phyloP scores from a whole-genome alignment of 1,140 invertebrate species.

The Eupristina koningsbergeri region DNA sequence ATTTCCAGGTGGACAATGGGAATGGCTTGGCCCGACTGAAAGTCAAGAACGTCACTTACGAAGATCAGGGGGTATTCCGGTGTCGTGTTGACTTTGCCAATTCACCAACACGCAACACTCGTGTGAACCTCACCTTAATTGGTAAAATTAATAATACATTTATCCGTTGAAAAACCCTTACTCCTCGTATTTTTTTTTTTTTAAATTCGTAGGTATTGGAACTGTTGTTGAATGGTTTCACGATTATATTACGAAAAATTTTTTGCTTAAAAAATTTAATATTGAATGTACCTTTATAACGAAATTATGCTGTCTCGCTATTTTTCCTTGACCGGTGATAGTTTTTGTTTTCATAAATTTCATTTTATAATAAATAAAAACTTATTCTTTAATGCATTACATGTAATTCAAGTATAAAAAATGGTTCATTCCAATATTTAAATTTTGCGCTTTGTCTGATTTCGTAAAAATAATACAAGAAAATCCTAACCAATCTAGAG shows the following conservation, averaged over 20 bases:
- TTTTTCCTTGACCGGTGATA: too few relatives aligned
- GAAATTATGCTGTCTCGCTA: too few relatives aligned
- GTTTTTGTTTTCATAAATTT: too few relatives aligned
- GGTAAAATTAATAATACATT: conserved; percentile 76
- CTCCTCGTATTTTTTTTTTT: not conserved
- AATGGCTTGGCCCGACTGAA: conserved; percentile 78
- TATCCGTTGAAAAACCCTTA: too few relatives aligned
- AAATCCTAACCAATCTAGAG: not conserved
- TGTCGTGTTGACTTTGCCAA: conserved; percentile 90
- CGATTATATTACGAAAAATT: too few relatives aligned
- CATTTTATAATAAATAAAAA: too few relatives aligned
- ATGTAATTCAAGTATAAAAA: too few relatives aligned
- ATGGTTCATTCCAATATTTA: not conserved
- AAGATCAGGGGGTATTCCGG: conserved; percentile 85
- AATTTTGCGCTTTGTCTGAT: not conserved
- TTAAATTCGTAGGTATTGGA: too few relatives aligned
- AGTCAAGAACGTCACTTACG: conserved; percentile 80
- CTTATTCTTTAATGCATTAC: too few relatives aligned
- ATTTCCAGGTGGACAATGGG: conserved; percentile 82
- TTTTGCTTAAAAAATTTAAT: too few relatives aligned
- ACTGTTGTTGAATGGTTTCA: too few relatives aligned
- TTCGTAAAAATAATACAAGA: not conserved
- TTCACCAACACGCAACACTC: conserved; percentile 87
- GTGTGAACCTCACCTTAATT: conserved; percentile 88
- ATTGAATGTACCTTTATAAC: too few relatives aligned